These are phyloP conservation scores for Hemicrepidius hirtus DNA, from an alignment of 2,888 invertebrate species.

Conservation along the genomic window DNA sequence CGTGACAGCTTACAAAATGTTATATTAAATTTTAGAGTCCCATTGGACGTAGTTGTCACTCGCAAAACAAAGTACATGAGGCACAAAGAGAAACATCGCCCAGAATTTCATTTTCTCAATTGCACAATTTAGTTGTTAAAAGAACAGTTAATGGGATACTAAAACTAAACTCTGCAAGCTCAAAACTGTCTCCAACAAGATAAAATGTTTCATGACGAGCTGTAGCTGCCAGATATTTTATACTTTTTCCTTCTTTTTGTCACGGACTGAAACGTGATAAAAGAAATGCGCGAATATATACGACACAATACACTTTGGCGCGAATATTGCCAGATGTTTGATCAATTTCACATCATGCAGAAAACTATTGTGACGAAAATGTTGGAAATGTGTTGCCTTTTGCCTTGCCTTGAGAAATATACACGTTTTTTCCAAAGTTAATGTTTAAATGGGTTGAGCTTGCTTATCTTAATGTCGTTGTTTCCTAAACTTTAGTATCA, in stretches of 20 bases:
- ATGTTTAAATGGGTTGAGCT: background rate
- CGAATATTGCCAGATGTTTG: slow-evolving; percentile 33
- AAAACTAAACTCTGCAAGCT: slow-evolving; percentile 15
- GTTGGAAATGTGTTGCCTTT: slow-evolving; percentile 13
- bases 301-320: slow-evolving; percentile 20
- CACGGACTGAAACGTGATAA: slow-evolving; percentile 8
- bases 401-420: background rate
- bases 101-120: slow-evolving; percentile 6
- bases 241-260: slow-evolving; percentile 22
- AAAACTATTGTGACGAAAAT: slow-evolving; percentile 20
- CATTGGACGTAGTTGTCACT: background rate
- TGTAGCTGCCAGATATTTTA: slow-evolving; percentile 27
- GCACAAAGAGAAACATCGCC: slow-evolving; percentile 7
- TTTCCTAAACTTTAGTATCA: background rate
- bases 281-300: slow-evolving; percentile 26
- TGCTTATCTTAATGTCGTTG: no score
- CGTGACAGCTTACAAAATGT: background rate
- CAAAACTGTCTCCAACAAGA: slow-evolving; percentile 22
- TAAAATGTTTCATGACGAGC: slow-evolving; percentile 18
- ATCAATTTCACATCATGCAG: slow-evolving; percentile 29
- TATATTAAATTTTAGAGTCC: slow-evolving; percentile 2
- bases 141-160: slow-evolving; percentile 11
- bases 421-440: background rate
- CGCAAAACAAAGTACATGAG: background rate
- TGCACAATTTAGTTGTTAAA: slow-evolving; percentile 20